Base-by-base conservation (phyloP, 64 coral and sea anemone genomes). In the Dendrophyllia cribrosa region DNA sequence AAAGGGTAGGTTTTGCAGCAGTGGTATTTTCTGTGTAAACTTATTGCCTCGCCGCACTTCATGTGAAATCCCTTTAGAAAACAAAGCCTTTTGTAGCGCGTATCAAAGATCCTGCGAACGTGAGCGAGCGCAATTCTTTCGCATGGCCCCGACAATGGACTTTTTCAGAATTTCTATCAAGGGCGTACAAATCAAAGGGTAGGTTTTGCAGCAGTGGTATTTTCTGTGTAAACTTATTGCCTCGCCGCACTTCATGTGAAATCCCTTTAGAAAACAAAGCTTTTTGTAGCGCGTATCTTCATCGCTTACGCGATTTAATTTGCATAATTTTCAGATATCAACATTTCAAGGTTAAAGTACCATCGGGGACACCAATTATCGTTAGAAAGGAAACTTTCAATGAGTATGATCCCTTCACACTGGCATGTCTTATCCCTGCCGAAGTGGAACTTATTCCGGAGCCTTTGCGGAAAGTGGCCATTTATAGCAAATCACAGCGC, bases 291-390 rank as follows among this genome's bases (percentile, higher is more conserved):
- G 25, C 13, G 14, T 74, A 46, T 46, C 34, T 44, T 26, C 70
- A 74, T 74, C 13, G 70, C 70, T 74, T 74, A 26, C 70, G 70
- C 70, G 43, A 26, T 44, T 74, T 74, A 46, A 74, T 74, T 74
- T 74, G 70, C 34, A 74, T 56, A 56, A 56, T 6, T 74, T 74
- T 74, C 70, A 74, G 70, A 74, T 74, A 74, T 74, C 70, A 74
- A 25, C 70, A 74, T 74, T 74, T 74, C 70, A 74, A 74, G 70
- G 70, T 74, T 74, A 74, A 74, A 74, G 70, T 15, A 74, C 70
- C 70, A 74, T 74, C 70, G 43, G 43, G 70, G 70, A 74, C 70
- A 74, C 70, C 70, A 74, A 45, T 74, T 46, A 48, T 74, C 70
- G 70, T 74, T 48, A 74, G 44, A 74, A 74, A 74, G 70, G 70